Base-by-base conservation (phyloP, 2,797 vertebrate species). In the Psittacula derbiana region DNA sequence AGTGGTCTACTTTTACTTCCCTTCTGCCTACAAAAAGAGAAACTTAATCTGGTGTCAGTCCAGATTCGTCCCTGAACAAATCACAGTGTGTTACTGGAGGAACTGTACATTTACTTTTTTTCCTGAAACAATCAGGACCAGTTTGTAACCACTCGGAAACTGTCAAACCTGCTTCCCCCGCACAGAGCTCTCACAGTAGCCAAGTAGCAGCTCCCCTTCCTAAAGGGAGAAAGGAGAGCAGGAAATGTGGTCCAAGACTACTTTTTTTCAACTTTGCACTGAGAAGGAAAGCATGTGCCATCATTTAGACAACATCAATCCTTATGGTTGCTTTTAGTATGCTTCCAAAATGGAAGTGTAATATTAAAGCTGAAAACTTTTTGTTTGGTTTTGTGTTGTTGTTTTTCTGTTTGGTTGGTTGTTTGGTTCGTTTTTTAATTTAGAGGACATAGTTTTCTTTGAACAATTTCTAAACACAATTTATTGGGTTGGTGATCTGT, bases 1-100 rank as follows among this genome's bases (percentile, higher is more conserved):
- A 98, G 98, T 36, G 97, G 97, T 98, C 97, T 98, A 97, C 97
- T 98, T 98, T 98, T 97, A 97, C 95, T 94, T 97, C 96, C 80
- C 94, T 97, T 97, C 91, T 92, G 97, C 96, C 97, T 97, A 98
- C 98, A 97, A 98, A 97, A 98, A 98, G 96, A 97, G 96, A 97
- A 95, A 92, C 95, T 90, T 97, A 94, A 97, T 97, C 93, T 96
- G 95, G 92, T 97, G 95, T 98, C 97, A 98, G 95, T 90, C 88
- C 95, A 98, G 93, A 97, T 98, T 98, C 98, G 97, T 98, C 97
- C 97, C 81, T 93, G 89, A 97, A 97, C 90, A 97, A 97, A 97
- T 97, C 94, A 96, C 93, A 97, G 88, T 65, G 97, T 95, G 93
- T 98, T 98, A 98, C 96, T 98, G 96, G 65, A 97, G 96, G 97